Percentiles rank a stretch among this genome's conserved stretches.
These are phyloP conservation scores for Schizotus pectinicornis DNA, from an alignment of 2,888 invertebrate genomes.

Conservation along the genomic window DNA sequence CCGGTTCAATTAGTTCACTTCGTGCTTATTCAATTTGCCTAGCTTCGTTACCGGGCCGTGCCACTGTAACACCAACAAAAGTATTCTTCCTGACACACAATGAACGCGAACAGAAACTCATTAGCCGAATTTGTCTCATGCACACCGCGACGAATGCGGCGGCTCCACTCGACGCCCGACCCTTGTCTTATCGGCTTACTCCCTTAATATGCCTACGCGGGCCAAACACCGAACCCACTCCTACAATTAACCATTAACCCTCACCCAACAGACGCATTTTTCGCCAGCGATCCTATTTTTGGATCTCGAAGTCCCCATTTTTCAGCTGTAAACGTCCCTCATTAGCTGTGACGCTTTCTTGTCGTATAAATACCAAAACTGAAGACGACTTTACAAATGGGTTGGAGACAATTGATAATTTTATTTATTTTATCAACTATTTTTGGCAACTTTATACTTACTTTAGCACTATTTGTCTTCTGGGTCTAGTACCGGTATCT, in stretches of 20 bases:
- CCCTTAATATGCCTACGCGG: neutral
- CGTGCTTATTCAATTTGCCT: slow-evolving; percentile 36
- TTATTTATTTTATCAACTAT: no score
- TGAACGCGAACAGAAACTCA: neutral
- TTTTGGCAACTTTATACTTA: no score
- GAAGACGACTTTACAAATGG: no score
- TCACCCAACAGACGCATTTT: neutral
- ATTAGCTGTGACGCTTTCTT: no score
- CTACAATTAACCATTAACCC: neutral
- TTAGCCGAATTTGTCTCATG: neutral
- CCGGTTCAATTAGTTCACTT: slow-evolving; percentile 45
- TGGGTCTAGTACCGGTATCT: no score
- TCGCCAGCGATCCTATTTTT: no score
- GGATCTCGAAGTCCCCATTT: no score
- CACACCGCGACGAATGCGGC: neutral
- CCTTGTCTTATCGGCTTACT: neutral
- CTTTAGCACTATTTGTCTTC: no score
- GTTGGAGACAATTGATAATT: no score
- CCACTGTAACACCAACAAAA: slow-evolving; percentile 1
- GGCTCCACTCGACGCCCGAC: neutral
- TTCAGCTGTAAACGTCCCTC: no score
- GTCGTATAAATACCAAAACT: no score
- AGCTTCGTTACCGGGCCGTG: slow-evolving; percentile 13
- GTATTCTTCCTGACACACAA: neutral
- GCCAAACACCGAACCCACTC: neutral